Evolutionary conservation across 1,140 invertebrate genomes (phyloP).

Genomic region (Chironomus tepperi): DNA sequence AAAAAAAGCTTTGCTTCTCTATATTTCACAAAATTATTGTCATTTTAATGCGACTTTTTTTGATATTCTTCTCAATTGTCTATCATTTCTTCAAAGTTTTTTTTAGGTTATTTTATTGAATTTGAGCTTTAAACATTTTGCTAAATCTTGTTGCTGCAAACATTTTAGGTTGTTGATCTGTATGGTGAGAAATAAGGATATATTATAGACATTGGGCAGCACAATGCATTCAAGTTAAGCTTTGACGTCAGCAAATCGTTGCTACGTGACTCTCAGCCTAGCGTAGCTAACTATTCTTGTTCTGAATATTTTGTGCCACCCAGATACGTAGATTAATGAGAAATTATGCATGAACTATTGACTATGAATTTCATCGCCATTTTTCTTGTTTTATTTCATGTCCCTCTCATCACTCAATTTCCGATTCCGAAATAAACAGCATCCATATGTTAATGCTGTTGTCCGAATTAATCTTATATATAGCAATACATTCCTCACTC

Average conservation of each 20-base stretch:
- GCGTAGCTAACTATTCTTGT: too few species aligned
- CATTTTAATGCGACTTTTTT: not conserved
- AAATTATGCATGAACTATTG: not conserved
- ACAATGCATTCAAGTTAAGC: too few species aligned
- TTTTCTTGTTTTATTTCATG: not conserved
- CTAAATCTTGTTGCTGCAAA: not conserved
- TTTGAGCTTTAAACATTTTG: not conserved
- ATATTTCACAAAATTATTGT: slow-evolving; percentile 11
- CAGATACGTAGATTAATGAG: not conserved
- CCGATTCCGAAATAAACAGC: not conserved
- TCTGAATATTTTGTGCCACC: too few species aligned
- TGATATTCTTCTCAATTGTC: not conserved
- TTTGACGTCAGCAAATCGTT: not conserved
- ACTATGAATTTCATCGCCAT: too few species aligned
- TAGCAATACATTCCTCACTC: not conserved
- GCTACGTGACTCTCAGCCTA: not conserved
- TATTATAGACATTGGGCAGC: not conserved
- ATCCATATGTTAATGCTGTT: not conserved
- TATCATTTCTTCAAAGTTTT: not conserved
- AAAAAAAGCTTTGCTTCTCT: not conserved
- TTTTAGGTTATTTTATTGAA: not conserved
- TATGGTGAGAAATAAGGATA: not conserved
- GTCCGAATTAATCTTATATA: not conserved
- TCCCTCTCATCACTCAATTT: not conserved
- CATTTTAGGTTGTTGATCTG: not conserved